phyloP scores from a whole-genome alignment of 2,113 vertebrate genomes.

The Trematomus loennbergii region DNA sequence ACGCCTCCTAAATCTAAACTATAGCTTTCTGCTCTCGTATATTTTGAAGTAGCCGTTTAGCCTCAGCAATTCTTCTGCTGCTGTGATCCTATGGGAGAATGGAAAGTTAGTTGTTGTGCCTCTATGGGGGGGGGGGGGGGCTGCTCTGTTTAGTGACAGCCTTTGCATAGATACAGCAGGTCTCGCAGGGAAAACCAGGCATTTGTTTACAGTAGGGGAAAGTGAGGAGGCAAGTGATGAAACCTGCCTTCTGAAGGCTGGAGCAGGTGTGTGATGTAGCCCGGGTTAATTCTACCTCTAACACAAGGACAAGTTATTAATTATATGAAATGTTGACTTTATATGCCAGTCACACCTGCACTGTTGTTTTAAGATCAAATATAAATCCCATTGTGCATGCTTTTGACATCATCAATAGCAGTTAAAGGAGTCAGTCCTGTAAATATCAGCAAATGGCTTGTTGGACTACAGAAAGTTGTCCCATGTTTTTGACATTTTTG shows the following conservation, averaged over 20 bases:
- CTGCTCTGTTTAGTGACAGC: slow-evolving; percentile 48
- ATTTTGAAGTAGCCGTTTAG: slow-evolving; percentile 27
- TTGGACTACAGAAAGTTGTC: not conserved
- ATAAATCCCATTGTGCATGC: not conserved
- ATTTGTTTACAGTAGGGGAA: slow-evolving; percentile 71
- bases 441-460: not conserved
- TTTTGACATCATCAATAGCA: no score
- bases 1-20: slow-evolving; percentile 24
- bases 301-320: not conserved
- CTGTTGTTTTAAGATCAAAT: not conserved
- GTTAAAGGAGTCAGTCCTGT: not conserved
- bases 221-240: slow-evolving; percentile 58
- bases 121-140: slow-evolving; percentile 60
- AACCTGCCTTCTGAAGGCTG: slow-evolving; percentile 31
- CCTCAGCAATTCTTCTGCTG: slow-evolving; percentile 42
- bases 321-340: not conserved
- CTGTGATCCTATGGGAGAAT: slow-evolving; percentile 46
- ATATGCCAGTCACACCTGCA: not conserved
- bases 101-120: slow-evolving; percentile 63
- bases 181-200: slow-evolving; percentile 65
- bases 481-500: not conserved
- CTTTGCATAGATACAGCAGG: slow-evolving; percentile 69
- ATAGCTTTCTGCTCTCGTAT: slow-evolving; percentile 16
- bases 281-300: not conserved
- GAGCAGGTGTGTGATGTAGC: slow-evolving; percentile 19